These are phyloP conservation scores for Labeo catla DNA, from an alignment of 2,113 vertebrate species.

Conservation along the genomic window DNA sequence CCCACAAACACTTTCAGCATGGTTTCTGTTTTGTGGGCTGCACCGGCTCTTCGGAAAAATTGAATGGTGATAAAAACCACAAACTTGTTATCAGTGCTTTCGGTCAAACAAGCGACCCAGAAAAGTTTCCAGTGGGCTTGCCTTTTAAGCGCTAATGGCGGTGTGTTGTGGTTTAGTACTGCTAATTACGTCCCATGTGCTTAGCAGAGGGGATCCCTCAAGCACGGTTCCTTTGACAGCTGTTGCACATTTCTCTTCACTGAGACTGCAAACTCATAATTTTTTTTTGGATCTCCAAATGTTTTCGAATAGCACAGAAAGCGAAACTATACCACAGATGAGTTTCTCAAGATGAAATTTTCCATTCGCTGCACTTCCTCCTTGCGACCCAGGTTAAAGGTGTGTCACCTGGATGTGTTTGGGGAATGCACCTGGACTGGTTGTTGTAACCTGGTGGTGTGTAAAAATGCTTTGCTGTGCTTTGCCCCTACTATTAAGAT, in stretches of 20 bases:
- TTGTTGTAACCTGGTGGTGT: neutral
- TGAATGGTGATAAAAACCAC: constrained; percentile 22
- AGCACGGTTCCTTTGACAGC: neutral
- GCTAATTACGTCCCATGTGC: constrained; percentile 15
- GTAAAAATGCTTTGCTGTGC: neutral
- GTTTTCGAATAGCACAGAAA: constrained; percentile 19
- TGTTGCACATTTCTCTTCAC: constrained; percentile 18
- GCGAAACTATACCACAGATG: constrained; percentile 16
- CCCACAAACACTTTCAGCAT: constrained; percentile 10
- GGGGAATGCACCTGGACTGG: constrained; percentile 38
- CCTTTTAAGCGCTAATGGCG: constrained; percentile 36
- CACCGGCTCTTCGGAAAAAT: constrained; percentile 33
- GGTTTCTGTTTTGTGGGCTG: constrained; percentile 22
- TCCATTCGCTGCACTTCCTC: constrained; percentile 26
- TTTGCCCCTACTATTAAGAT: neutral
- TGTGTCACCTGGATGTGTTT: neutral
- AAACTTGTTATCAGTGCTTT: constrained; percentile 48
- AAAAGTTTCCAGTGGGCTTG: constrained; percentile 51
- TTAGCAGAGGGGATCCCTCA: constrained; percentile 37
- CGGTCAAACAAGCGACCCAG: constrained; percentile 50
- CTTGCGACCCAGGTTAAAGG: constrained; percentile 1
- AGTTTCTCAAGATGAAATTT: constrained; percentile 1
- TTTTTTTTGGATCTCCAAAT: constrained; percentile 3
- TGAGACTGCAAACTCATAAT: neutral
- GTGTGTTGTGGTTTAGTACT: constrained; percentile 37